Conservation (phyloP, 2,113 vertebrate species). For the Eleginops maclovinus region DNA sequence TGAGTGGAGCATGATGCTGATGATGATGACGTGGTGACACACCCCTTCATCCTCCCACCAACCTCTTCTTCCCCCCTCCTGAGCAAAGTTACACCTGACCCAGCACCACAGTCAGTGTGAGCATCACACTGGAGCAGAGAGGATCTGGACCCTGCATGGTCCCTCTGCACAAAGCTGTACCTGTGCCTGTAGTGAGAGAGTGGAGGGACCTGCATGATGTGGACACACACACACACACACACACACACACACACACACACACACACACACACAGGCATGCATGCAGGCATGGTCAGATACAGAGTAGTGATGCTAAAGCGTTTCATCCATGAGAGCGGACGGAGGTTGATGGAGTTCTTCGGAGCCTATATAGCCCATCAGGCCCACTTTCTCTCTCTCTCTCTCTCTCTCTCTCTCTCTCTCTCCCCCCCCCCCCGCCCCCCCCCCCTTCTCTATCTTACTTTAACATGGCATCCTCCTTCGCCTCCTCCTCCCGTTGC, state of each 20-base stretch:
- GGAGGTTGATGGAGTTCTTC: constrained; percentile 56
- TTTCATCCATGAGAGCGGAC: constrained; percentile 31
- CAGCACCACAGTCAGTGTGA: background rate
- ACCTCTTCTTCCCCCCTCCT: constrained; percentile 21
- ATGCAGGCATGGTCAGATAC: constrained; percentile 32
- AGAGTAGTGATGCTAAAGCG: constrained; percentile 42
- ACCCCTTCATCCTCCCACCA: constrained; percentile 46
- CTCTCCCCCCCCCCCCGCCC: background rate
- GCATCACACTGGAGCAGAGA: constrained; percentile 16
- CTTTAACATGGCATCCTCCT: constrained; percentile 98
- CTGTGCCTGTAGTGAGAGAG: constrained; percentile 17
- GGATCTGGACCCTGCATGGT: background rate
- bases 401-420: constrained; percentile 8
- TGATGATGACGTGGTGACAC: constrained; percentile 29
- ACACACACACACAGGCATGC: constrained; percentile 12
- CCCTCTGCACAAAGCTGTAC: constrained; percentile 24
- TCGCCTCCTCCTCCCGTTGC: constrained; percentile 97
- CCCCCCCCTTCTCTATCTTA: constrained; percentile 82
- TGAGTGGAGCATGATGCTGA: constrained; percentile 21
- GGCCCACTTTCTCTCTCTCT: constrained; percentile 36
- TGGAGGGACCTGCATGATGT: constrained; percentile 41
- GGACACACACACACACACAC: constrained; percentile 6
- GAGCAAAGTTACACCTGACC: constrained; percentile 46
- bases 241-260: constrained; percentile 33
- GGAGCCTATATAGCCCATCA: constrained; percentile 48